Base-by-base conservation (phyloP, 2,113 vertebrate species). In the Chaetops frenatus region DNA sequence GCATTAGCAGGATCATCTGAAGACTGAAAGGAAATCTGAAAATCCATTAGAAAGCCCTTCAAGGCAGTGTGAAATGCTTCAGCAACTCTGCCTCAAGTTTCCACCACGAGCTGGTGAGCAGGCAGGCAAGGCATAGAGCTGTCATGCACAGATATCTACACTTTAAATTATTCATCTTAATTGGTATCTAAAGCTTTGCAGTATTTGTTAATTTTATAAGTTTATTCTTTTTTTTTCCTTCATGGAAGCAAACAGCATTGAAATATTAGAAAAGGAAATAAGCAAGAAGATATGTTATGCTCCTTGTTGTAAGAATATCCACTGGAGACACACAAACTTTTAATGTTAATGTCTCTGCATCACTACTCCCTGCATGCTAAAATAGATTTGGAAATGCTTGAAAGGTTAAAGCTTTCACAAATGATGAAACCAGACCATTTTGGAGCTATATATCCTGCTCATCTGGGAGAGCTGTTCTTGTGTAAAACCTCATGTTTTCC, bases 361-460 rank as follows among this genome's bases (percentile, higher is more conserved):
- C 93, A 31, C 90, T 94, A 87, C 88, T 95, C 88, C 80, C 83
- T 92, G 92, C 93, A 92, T 95, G 92, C 72, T 70, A 82, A 96
- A 95, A 71, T 80, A 73, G 90, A 62, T 85, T 96, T 93, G 71
- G 94, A 96, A 97, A 96, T 92, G 94, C 95, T 96, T 95, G 95
- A 95, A 93, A 97, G 93, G 95, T 96, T 97, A 95, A 96, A 96
- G 90, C 93, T 95, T 96, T 94, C 93, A 94, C 94, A 94, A 96
- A 96, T 92, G 91, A 95, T 90, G 71, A 84, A 95, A 92, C 81
- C 86, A 93, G 81, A 95, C 88, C 90, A 91, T 97, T 97, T 96
- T 92, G 72, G 71, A 94, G 89, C 61, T 80, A 95, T 96, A 95
- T 96, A 97, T 96, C 92, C 86, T 91, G 86, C 72, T 97, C 95